Conservation (phyloP, 2,113 vertebrate genomes). For the Scytalopus superciliaris region DNA sequence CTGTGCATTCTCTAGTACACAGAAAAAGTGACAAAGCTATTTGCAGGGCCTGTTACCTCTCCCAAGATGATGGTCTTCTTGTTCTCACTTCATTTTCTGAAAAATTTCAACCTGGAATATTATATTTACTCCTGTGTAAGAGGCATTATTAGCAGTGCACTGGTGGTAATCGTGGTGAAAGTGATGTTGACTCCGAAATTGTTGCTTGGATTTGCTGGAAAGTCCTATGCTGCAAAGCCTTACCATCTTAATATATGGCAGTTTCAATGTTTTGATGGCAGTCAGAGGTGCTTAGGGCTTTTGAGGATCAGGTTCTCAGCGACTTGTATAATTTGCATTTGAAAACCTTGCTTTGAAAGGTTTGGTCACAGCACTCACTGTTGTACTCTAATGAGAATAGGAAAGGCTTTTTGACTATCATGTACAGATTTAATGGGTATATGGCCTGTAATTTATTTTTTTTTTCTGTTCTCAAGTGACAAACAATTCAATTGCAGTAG, state of each 20-base stretch:
- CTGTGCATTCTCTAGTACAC: background rate
- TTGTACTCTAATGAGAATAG: background rate
- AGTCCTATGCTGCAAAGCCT: background rate
- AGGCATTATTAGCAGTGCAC: background rate
- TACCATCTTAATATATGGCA: background rate
- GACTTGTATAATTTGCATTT: background rate
- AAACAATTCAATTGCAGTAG: background rate
- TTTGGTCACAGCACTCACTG: background rate
- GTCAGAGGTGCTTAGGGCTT: background rate
- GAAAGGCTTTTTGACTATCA: background rate
- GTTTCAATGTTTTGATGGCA: background rate
- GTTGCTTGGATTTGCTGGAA: background rate
- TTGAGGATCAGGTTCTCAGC: background rate
- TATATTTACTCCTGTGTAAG: background rate
- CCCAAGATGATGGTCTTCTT: background rate
- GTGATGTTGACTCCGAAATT: background rate
- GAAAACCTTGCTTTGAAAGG: background rate
- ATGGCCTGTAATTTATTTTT: background rate
- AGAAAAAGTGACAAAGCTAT: background rate
- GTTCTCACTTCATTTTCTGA: background rate
- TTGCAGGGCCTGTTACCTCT: background rate
- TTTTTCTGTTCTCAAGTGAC: background rate
- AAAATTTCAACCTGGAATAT: background rate
- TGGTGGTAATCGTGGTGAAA: background rate
- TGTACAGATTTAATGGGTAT: background rate